These are phyloP conservation scores for Acipenser oxyrinchus DNA, from an alignment of 2,797 vertebrate genomes.

Conservation along the genomic window DNA sequence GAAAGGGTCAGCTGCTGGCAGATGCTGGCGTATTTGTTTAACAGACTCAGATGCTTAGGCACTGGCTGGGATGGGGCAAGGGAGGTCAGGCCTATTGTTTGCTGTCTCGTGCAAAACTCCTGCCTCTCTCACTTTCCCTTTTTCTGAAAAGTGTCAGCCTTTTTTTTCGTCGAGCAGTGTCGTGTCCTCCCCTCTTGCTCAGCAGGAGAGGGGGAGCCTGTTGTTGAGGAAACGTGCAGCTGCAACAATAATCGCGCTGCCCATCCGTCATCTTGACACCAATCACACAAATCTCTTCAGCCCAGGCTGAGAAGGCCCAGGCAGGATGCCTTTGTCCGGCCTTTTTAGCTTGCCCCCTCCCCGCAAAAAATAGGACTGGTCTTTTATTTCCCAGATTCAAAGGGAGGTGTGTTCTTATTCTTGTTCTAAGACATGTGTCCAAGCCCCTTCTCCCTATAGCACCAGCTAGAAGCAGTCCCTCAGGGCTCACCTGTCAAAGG, in stretches of 20 bases:
- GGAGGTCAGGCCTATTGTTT: background rate
- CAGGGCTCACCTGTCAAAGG: background rate
- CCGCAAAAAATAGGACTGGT: background rate
- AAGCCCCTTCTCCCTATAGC: background rate
- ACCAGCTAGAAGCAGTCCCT: background rate
- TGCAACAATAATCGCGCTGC: background rate
- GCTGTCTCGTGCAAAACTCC: background rate
- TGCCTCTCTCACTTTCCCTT: background rate
- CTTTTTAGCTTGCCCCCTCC: background rate
- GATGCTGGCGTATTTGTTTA: constrained; percentile 1
- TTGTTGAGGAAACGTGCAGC: background rate
- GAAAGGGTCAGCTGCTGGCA: constrained; percentile 1
- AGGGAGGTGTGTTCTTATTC: constrained; percentile 1
- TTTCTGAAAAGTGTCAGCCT: no score
- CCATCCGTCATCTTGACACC: constrained; percentile 2
- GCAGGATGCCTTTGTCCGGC: constrained; percentile 1
- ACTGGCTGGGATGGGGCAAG: background rate
- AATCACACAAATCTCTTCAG: background rate
- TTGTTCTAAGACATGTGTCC: background rate
- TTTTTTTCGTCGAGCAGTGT: background rate
- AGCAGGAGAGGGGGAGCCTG: background rate
- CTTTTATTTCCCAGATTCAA: background rate
- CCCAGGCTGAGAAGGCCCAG: background rate
- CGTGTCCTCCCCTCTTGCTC: constrained; percentile 1
- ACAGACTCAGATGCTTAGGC: background rate